Evolutionary conservation across 2,797 vertebrate genomes (phyloP).

Genomic region (Emys orbicularis): DNA sequence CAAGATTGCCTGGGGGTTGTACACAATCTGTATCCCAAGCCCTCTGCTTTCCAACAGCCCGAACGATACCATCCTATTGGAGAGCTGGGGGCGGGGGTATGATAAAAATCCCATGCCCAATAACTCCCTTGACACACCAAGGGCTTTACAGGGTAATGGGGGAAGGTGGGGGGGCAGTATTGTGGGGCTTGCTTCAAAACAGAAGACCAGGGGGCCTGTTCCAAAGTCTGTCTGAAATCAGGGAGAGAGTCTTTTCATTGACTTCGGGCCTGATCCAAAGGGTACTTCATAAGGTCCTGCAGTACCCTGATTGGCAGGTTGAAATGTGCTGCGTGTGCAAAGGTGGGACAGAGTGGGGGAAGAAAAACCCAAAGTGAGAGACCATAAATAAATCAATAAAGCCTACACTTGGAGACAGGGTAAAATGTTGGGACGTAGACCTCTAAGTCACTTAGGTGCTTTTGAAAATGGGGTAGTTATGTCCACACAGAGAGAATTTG

Average conservation of each 20-base stretch:
- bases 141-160: background rate
- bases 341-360: background rate
- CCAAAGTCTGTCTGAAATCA: constrained; percentile 1
- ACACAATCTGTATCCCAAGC: background rate
- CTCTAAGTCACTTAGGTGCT: background rate
- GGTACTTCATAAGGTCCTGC: background rate
- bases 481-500: background rate
- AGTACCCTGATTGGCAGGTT: no score
- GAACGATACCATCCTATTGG: background rate
- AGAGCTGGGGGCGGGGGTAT: background rate
- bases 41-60: background rate
- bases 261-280: background rate
- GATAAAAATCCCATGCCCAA: background rate
- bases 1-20: background rate
- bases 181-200: background rate
- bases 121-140: background rate
- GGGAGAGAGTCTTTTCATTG: constrained; percentile 27
- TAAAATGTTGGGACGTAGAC: background rate
- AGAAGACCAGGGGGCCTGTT: background rate
- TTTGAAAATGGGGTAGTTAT: background rate
- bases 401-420: background rate
- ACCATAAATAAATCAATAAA: background rate
- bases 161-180: background rate
- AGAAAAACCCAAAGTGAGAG: background rate
- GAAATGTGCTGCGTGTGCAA: background rate